Evolutionary conservation across 2,113 vertebrate species (phyloP), one percentile per base, ranked within the genome.

Genomic region (Antechinus flavipes): DNA sequence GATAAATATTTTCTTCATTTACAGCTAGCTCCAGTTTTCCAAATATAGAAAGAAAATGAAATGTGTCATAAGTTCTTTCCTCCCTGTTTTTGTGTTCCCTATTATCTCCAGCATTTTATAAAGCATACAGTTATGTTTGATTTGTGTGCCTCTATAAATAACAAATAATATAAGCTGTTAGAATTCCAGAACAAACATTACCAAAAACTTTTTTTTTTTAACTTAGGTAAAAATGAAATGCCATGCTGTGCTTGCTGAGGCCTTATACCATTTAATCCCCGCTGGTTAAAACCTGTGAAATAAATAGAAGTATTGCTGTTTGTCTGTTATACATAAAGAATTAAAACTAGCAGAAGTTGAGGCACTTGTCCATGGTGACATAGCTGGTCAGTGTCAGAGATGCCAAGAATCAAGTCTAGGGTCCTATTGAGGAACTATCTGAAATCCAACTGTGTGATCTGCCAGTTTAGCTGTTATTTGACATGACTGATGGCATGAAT

Each of bases 71-170:
- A 47, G 26, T 95, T 35, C 90, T 94, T 95, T 94, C 6, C 49
- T 7, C 30, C 12, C 46, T 93, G 23, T 89, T 91, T 76, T 95
- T 54, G 25, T 90, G 61, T 49, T 95, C 52, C 22, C 23, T 95
- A 91, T 58, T 49, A 27, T 54, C 90, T 91, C 84, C 46, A 23
- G 12, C 76, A 35, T 90, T 95, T 92, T 91, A 89, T 95, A 0
- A 52, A 61, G 47, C 91, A 96, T 92, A 7, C 55, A 95, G 42
- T 94, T 95, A 11, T 95, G 9, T 93, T 94, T 94, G 90, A 35
- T 93, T 89, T 94, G 54, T 89, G 93, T 6, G 16, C 58, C 54
- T 42, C 91, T 93, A 7, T 42, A 42, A 76, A 68, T 68, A 68
- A 49, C 35, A 50, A 94, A 94, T 92, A 91, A 93, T 11, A 91